Base-by-base conservation (phyloP, 2,888 invertebrate species). In the Cataglyphis altisquamis region DNA sequence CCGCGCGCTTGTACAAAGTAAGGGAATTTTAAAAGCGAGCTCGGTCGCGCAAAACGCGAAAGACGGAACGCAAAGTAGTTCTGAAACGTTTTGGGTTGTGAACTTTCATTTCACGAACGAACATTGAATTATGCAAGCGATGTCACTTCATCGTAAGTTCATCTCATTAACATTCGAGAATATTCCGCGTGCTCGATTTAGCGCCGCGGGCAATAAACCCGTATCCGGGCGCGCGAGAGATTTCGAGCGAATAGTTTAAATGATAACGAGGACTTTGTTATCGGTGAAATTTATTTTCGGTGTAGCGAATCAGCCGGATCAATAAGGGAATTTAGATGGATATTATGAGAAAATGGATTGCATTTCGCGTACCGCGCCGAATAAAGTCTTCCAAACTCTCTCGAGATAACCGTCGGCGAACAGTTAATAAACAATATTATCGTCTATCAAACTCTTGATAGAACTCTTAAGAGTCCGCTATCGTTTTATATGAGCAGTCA, bases 131-230 rank as follows among this genome's bases (percentile, higher is more conserved):
- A 72, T 77, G 67, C 72, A 57, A 57, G 41, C 70, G 67, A 57
- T 39, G 70, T 80, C 45, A 62, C 72, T 70, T 36, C 45, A 25
- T 36, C 72, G 48, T 57, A 81, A 74, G 74, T 72, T 70, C 83
- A 64, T 80, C 73, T 85, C 85, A 85, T 87, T 84, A 87, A 87
- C 83, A 86, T 82, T 62, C 66, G 55, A 74, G 81, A 78, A 86
- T 77, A 72, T 74, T 45, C 32, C 32, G 66, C 29, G 10, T 45
- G 57, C 39, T 55, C 32, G 74, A 67, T 63, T 82, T 84, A 72
- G 52, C 66, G 48, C 29, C 18, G 25, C 25, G 60, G 57, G 48
- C 57, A 25, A 80, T 62, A 70, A 78, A 70, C 72, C 5, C 60
- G 45, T 45, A 55, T 66, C 52, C 36, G 57, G 57, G 60, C 57